Conservation (phyloP, 2,888 invertebrate species). For the Stegophylla sp. region DNA sequence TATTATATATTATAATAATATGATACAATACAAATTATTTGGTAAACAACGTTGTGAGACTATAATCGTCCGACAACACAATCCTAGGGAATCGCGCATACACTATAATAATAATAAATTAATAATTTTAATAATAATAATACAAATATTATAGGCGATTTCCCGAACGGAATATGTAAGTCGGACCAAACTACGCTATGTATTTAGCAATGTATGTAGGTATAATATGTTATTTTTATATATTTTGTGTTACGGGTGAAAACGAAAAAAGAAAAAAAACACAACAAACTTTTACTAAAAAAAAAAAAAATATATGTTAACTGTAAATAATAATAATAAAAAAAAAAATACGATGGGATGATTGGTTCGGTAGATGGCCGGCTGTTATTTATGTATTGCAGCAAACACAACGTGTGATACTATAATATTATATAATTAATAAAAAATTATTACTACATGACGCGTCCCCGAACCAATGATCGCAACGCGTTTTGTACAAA, state of each 20-base stretch:
- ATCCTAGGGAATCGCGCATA: background rate
- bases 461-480: background rate
- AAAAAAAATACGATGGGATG: slow-evolving; percentile 27
- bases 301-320: slow-evolving; percentile 10
- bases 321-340: slow-evolving; percentile 10
- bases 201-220: no score
- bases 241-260: slow-evolving; percentile 30
- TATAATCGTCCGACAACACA: slow-evolving; percentile 1
- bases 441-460: background rate
- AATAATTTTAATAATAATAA: no score
- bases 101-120: no score
- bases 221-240: background rate
- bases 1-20: slow-evolving; percentile 21
- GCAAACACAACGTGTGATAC: background rate
- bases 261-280: slow-evolving; percentile 23
- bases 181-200: slow-evolving; percentile 13
- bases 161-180: background rate
- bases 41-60: slow-evolving; percentile 30
- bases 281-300: slow-evolving; percentile 25
- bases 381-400: background rate
- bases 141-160: background rate
- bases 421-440: background rate
- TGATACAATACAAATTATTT: slow-evolving; percentile 26
- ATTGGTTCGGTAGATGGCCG: background rate
- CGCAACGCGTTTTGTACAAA: slow-evolving; percentile 38